A percentile compares a stretch with the other conserved stretches of the same genome.
Conservation (phyloP, 2,113 vertebrate species). For the Bagarius yarrelli region DNA sequence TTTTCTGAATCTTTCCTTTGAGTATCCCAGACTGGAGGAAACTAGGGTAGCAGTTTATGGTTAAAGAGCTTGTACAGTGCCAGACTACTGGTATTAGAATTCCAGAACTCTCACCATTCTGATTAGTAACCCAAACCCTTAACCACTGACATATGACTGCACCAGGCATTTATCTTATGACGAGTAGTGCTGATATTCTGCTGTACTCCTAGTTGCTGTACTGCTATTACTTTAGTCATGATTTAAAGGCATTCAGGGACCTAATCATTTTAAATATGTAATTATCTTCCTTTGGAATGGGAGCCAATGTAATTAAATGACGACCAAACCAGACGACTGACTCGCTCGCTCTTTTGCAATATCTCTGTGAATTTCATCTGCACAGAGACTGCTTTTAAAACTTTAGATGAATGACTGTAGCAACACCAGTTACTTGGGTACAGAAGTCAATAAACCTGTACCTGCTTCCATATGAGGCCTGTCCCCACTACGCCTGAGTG, state of each 20-base stretch:
- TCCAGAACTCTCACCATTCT: neutral
- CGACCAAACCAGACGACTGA: neutral
- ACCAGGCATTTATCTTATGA: neutral
- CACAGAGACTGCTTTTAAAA: constrained; percentile 13
- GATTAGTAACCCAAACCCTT: neutral
- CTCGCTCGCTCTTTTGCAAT: constrained; percentile 12
- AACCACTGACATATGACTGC: neutral
- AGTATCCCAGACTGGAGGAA: too few relatives aligned
- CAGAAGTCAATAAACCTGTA: neutral
- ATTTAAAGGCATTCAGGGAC: constrained; percentile 33
- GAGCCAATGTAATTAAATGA: constrained; percentile 23
- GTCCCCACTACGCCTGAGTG: neutral
- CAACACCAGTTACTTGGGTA: constrained; percentile 17
- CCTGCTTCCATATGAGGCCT: constrained; percentile 24
- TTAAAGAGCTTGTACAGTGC: neutral
- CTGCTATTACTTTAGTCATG: neutral
- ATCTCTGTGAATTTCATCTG: constrained; percentile 22
- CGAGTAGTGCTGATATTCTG: neutral
- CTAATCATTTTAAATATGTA: constrained; percentile 37
- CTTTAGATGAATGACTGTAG: constrained; percentile 14
- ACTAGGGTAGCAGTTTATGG: neutral
- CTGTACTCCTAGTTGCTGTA: neutral
- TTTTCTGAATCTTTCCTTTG: neutral
- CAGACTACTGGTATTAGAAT: neutral
- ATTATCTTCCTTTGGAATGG: constrained; percentile 31